Conservation (phyloP, 2,888 invertebrate genomes). For the Nipponacmea schrenckii region DNA sequence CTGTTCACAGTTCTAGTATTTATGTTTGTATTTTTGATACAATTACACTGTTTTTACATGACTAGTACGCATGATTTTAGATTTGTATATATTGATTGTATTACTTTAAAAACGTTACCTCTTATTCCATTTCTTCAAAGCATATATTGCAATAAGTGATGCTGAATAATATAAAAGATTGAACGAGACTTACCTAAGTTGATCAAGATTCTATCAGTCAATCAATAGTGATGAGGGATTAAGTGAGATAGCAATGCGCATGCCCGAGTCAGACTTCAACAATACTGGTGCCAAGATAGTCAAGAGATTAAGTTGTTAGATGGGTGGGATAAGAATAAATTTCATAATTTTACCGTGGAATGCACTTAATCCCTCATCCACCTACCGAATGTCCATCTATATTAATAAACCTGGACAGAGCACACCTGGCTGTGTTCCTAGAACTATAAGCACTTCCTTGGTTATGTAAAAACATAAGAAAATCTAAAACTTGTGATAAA, state of each 20-base stretch:
- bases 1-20: too few species aligned
- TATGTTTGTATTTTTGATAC: too few species aligned
- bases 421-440: slow-evolving; percentile 25
- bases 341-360: neutral
- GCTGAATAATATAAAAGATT: too few species aligned
- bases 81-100: too few species aligned
- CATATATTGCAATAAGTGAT: too few species aligned
- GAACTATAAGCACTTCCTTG: slow-evolving; percentile 25
- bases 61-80: too few species aligned
- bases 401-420: neutral
- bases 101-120: too few species aligned
- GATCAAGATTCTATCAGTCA: neutral
- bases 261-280: neutral
- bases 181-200: too few species aligned
- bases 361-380: neutral
- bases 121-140: too few species aligned
- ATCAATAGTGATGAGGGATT: neutral
- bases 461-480: slow-evolving; percentile 19
- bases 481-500: slow-evolving; percentile 20
- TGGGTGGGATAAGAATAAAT: neutral
- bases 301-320: neutral
- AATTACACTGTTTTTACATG: too few species aligned
- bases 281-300: neutral
- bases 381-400: slow-evolving; percentile 9
- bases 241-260: neutral